Evolutionary conservation across 2,113 vertebrate genomes (phyloP).

Genomic region (Paralichthys olivaceus): DNA sequence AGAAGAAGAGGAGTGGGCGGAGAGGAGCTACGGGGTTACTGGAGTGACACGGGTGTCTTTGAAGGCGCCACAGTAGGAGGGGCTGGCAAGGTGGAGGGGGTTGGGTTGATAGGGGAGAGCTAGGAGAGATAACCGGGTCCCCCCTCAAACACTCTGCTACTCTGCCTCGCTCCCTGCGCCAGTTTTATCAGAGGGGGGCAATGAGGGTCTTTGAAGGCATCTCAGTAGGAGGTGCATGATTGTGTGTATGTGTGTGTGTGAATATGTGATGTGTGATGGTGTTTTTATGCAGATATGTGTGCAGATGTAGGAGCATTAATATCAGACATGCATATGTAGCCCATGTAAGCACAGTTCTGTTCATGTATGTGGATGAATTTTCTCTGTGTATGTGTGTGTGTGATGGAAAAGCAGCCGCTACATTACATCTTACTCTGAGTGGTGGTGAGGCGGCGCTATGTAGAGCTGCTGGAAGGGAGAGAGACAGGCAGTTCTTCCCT

Average conservation of each 20-base stretch:
- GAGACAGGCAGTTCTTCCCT: constrained; percentile 77
- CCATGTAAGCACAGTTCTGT: background rate
- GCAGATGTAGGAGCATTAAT: constrained; percentile 18
- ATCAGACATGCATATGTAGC: constrained; percentile 6
- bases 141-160: constrained; percentile 48
- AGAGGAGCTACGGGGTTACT: constrained; percentile 40
- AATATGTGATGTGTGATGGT: constrained; percentile 5
- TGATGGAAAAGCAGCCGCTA: constrained; percentile 44
- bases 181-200: constrained; percentile 56
- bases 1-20: constrained; percentile 21
- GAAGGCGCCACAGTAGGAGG: constrained; percentile 60
- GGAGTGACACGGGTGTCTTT: constrained; percentile 72
- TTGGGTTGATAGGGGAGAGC: constrained; percentile 50
- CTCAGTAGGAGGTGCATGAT: constrained; percentile 62
- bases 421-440: constrained; percentile 68
- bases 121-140: constrained; percentile 64
- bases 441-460: constrained; percentile 51
- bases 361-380: constrained; percentile 13
- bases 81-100: constrained; percentile 20
- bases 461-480: constrained; percentile 69
- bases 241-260: constrained; percentile 4
- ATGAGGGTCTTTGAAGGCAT: constrained; percentile 72
- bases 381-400: constrained; percentile 19
- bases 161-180: constrained; percentile 36
- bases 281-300: constrained; percentile 10